Conservation (phyloP, 2,797 vertebrate genomes). For the Acrossocheilus wenchowensis region DNA sequence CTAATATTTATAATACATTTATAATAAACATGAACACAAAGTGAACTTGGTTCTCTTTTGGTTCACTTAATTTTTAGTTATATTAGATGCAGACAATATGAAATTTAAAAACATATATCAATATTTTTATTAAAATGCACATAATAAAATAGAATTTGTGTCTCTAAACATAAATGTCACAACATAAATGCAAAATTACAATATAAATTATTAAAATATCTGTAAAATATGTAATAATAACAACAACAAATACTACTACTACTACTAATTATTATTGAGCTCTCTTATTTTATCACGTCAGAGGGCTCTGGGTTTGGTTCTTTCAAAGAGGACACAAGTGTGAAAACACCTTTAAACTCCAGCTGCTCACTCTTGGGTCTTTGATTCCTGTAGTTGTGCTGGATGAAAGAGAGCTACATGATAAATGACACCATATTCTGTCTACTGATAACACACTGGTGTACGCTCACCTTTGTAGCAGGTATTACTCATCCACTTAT, state of each 20-base stretch:
- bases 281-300: not conserved
- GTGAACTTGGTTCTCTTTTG: not conserved
- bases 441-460: constrained; percentile 24
- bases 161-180: too few species aligned
- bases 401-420: not conserved
- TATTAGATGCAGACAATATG: not conserved
- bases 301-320: not conserved
- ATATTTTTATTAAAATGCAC: too few species aligned
- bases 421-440: not conserved
- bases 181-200: not conserved
- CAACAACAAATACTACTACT: too few species aligned
- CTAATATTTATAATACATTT: too few species aligned
- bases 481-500: constrained; percentile 44
- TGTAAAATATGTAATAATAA: not conserved
- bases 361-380: not conserved
- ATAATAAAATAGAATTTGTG: too few species aligned
- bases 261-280: too few species aligned
- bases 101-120: too few species aligned
- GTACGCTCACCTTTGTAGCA: constrained; percentile 5
- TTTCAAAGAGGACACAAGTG: not conserved
- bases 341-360: not conserved
- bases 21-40: not conserved
- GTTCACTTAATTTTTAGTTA: not conserved
- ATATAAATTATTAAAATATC: not conserved
- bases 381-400: not conserved